Evolutionary conservation across 2,888 invertebrate species (phyloP).

Genomic region (Hypomecis atomaria): DNA sequence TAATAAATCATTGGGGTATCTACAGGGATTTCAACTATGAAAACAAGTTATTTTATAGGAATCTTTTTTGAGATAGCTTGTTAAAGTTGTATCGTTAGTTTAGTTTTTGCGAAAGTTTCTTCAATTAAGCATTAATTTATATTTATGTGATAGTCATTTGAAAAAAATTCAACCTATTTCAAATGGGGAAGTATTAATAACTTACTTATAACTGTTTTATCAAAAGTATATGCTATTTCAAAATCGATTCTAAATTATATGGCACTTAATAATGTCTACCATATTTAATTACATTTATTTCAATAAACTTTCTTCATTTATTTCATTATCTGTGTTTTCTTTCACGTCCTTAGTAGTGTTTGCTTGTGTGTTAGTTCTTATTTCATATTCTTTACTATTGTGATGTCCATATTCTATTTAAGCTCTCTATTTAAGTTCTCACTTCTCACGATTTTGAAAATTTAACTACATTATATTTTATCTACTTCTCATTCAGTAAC

Average conservation of each 20-base stretch:
- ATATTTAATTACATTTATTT: slow-evolving; percentile 28
- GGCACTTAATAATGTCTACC: slow-evolving; percentile 15
- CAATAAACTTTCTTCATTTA: slow-evolving; percentile 49
- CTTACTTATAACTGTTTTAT: too few relatives aligned
- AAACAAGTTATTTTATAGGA: not conserved
- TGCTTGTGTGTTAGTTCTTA: slow-evolving; percentile 37
- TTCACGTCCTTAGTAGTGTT: slow-evolving; percentile 41
- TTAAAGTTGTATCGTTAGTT: not conserved
- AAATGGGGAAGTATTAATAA: too few relatives aligned
- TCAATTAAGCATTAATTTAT: too few relatives aligned
- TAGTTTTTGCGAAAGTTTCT: too few relatives aligned
- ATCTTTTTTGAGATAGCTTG: slow-evolving; percentile 2
- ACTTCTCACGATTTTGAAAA: too few relatives aligned
- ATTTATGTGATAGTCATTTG: too few relatives aligned
- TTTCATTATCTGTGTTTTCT: slow-evolving; percentile 51
- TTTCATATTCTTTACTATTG: slow-evolving; percentile 7
- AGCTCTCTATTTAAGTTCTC: slow-evolving; percentile 4
- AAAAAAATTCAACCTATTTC: too few relatives aligned
- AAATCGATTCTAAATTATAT: not conserved
- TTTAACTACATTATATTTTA: too few relatives aligned
- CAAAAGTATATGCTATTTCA: slow-evolving; percentile 6
- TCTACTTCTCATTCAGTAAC: too few relatives aligned
- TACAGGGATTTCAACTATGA: not conserved
- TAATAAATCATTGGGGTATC: too few relatives aligned
- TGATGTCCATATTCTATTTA: slow-evolving; percentile 3